Percentiles rank a stretch among this genome's conserved stretches.
phyloP scores from a whole-genome alignment of 35 echinoderm and acorn worm species.

The Lytechinus pictus region DNA sequence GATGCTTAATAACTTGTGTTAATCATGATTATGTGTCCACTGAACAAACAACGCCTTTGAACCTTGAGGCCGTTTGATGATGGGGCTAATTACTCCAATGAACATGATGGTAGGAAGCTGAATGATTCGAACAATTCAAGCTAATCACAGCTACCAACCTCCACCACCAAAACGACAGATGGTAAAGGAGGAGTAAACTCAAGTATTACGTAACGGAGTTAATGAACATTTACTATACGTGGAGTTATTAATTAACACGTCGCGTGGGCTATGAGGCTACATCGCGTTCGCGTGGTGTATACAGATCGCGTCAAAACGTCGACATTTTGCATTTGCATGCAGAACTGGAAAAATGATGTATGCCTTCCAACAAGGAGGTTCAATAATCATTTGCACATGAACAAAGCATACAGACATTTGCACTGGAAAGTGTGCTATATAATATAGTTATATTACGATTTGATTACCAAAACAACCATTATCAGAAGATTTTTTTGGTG shows the following conservation, averaged over 20 bases:
- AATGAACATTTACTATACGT: not conserved
- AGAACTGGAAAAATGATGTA: not conserved
- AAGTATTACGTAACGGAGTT: constrained; percentile 24
- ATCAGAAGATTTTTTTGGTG: too few relatives aligned
- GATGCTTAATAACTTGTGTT: not conserved
- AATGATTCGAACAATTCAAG: not conserved
- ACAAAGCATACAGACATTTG: too few relatives aligned
- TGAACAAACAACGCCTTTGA: not conserved
- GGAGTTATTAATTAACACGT: not conserved
- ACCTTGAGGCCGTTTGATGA: not conserved
- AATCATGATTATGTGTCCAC: not conserved
- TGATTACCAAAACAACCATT: too few relatives aligned
- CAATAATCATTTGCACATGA: too few relatives aligned
- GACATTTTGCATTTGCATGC: not conserved
- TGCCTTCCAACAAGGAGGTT: not conserved
- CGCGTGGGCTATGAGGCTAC: not conserved
- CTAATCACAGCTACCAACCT: not conserved
- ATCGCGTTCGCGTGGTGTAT: not conserved
- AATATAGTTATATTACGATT: too few relatives aligned
- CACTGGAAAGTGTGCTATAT: too few relatives aligned
- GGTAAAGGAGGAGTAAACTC: not conserved
- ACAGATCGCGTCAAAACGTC: not conserved
- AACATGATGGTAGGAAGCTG: not conserved
- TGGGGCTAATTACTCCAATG: not conserved
- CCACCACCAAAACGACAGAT: constrained; percentile 4